Evolutionary conservation across 1,140 invertebrate genomes (phyloP), one percentile per base, ranked within the genome.

Genomic region (Drosophila takahashii): DNA sequence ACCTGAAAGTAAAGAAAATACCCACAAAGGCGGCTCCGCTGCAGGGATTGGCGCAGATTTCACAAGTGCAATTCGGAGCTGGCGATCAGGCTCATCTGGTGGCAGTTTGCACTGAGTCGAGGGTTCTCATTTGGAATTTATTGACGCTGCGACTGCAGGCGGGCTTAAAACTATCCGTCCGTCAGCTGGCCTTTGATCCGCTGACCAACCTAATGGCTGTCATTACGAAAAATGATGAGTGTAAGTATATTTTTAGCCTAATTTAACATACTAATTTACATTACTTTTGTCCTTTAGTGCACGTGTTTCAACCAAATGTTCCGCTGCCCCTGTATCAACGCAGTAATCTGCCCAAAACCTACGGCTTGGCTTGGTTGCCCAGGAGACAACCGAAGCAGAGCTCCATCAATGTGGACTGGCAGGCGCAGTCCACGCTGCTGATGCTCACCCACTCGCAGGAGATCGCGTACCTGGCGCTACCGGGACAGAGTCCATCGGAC

Each of bases 121-220:
- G 94, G 57, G 79, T 97, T 2, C 93, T 93, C 29, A 94, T 96
- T 7, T 97, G 96, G 96, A 95, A 96, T 93, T 90, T 96, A 26
- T 92, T 96, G 51, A 95, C 95, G 2, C 93, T 96, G 2, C 93
- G 93, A 5, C 72, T 96, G 41, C 86, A 92, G 62, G 73, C 81
- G 18, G 87, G 84, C 6, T 73, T 92, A 0, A 92, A 90, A 41
- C 58, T 92, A 8, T 90, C 86, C 5, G 91, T 93, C 6, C 95
- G 94, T 93, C 93, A 93, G 67, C 93, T 96, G 36, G 92, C 93
- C 3, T 77, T 96, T 34, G 96, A 97, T 93, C 93, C 94, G 13
- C 84, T 93, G 5, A 95, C 95, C 13, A 94, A 93, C 39, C 93
- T 95, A 37, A 95, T 96, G 93, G 95, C 95, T 56, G 94, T 93